These are phyloP conservation scores for Datnioides undecimradiatus DNA, from an alignment of 2,113 vertebrate species.

Conservation along the genomic window DNA sequence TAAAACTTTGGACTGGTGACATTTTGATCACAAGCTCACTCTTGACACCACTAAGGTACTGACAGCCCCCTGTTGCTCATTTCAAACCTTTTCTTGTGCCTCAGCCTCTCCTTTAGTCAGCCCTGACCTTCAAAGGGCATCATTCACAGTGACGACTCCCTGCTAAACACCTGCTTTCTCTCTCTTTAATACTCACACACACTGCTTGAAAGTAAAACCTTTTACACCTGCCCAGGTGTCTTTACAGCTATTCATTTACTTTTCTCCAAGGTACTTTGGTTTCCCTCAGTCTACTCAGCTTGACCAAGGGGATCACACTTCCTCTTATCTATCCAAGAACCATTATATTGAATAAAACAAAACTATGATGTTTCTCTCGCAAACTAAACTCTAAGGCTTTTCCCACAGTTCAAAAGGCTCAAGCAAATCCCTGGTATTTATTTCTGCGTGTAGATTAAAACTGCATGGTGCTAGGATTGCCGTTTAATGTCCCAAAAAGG, in stretches of 20 bases:
- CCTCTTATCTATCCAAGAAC: background rate
- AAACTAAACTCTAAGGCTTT: background rate
- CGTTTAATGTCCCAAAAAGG: background rate
- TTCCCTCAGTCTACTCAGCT: background rate
- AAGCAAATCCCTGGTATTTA: background rate
- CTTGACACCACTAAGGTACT: constrained; percentile 17
- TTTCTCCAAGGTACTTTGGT: background rate
- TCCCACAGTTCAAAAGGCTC: background rate
- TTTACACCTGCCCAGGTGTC: constrained; percentile 17
- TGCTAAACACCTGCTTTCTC: constrained; percentile 32
- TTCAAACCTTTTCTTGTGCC: constrained; percentile 30
- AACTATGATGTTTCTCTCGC: background rate
- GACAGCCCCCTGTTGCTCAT: constrained; percentile 26
- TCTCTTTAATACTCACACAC: background rate
- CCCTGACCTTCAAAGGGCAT: constrained; percentile 64
- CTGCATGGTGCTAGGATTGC: background rate
- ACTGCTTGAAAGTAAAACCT: background rate
- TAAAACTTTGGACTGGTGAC: constrained; percentile 41
- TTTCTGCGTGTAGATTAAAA: background rate
- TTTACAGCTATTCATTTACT: constrained; percentile 13
- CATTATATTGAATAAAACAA: background rate
- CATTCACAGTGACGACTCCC: constrained; percentile 36
- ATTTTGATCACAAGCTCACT: constrained; percentile 56
- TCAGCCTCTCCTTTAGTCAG: constrained; percentile 35
- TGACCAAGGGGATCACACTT: background rate